Evolutionary conservation across 2,888 invertebrate genomes (phyloP).

Genomic region (Agrochola lota): DNA sequence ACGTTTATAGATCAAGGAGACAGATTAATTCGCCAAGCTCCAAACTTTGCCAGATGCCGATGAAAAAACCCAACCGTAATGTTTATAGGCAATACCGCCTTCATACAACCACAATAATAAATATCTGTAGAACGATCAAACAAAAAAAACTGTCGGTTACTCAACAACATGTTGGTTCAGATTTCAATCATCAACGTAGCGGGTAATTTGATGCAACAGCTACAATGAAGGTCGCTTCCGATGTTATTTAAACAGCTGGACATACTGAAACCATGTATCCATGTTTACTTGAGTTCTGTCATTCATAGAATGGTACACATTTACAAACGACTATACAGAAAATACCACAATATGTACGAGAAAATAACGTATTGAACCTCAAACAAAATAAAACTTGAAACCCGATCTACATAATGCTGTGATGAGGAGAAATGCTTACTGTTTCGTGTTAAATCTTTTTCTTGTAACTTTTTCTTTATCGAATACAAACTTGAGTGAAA

Average conservation of each 20-base stretch:
- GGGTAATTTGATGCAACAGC: constrained; percentile 79
- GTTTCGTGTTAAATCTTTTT: constrained; percentile 71
- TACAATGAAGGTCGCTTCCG: constrained; percentile 81
- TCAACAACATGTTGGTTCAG: constrained; percentile 74
- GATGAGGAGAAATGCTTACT: constrained; percentile 66
- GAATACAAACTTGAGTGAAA: constrained; percentile 76
- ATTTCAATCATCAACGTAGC: constrained; percentile 78
- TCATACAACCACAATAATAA: constrained; percentile 67
- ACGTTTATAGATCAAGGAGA: constrained; percentile 72
- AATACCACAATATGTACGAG: constrained; percentile 39
- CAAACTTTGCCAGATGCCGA: constrained; percentile 51
- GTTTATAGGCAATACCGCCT: constrained; percentile 66
- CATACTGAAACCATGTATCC: constrained; percentile 72
- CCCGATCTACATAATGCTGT: constrained; percentile 60
- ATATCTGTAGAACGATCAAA: constrained; percentile 72
- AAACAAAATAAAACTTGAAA: constrained; percentile 64
- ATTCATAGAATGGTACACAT: constrained; percentile 51
- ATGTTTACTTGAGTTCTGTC: constrained; percentile 59
- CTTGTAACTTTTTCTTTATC: constrained; percentile 75
- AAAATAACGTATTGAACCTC: constrained; percentile 48
- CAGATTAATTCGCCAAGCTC: constrained; percentile 63
- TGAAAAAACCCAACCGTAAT: constrained; percentile 56
- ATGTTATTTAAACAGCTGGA: constrained; percentile 81
- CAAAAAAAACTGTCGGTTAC: constrained; percentile 74
- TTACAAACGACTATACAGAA: constrained; percentile 31